Evolutionary conservation across 2,797 vertebrate species (phyloP).

Genomic region (Macropus fuliginosus): DNA sequence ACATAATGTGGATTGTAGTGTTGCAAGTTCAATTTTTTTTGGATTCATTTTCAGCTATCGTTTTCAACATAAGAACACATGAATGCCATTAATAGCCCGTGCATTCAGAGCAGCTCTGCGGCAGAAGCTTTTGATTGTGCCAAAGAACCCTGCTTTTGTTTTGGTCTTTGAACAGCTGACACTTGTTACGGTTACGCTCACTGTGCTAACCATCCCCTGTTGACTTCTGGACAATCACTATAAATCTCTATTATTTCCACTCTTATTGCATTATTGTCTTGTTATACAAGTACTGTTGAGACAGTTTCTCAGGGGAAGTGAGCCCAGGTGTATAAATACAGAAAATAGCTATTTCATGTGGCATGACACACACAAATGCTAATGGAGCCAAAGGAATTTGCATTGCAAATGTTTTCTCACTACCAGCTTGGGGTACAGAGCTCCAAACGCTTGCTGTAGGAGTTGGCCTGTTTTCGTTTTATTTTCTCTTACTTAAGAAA

Average conservation of each 20-base stretch:
- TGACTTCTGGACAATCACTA: slow-evolving; percentile 77
- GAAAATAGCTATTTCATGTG: slow-evolving; percentile 78
- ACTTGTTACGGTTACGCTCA: slow-evolving; percentile 64
- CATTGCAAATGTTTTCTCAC: slow-evolving; percentile 64
- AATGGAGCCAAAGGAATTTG: slow-evolving; percentile 72
- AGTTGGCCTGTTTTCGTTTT: slow-evolving; percentile 66
- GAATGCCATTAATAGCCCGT: slow-evolving; percentile 32
- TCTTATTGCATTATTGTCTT: slow-evolving; percentile 77
- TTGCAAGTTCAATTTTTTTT: slow-evolving; percentile 62
- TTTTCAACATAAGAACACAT: slow-evolving; percentile 31
- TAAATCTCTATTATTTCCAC: slow-evolving; percentile 79
- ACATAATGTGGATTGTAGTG: slow-evolving; percentile 24
- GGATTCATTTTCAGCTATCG: slow-evolving; percentile 29
- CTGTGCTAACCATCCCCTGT: slow-evolving; percentile 68
- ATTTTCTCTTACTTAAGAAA: slow-evolving; percentile 47
- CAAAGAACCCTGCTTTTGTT: slow-evolving; percentile 65
- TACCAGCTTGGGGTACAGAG: slow-evolving; percentile 12
- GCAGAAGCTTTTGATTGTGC: slow-evolving; percentile 55
- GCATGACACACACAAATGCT: slow-evolving; percentile 63
- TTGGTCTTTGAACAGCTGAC: slow-evolving; percentile 75
- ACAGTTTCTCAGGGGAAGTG: slow-evolving; percentile 69
- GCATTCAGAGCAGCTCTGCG: slow-evolving; percentile 59
- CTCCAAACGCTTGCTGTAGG: slow-evolving; percentile 65
- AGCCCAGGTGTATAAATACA: slow-evolving; percentile 76
- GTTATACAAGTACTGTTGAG: slow-evolving; percentile 67